These are phyloP conservation scores for Drosophila mayaguana DNA, from an alignment of 2,888 invertebrate genomes.

Conservation along the genomic window DNA sequence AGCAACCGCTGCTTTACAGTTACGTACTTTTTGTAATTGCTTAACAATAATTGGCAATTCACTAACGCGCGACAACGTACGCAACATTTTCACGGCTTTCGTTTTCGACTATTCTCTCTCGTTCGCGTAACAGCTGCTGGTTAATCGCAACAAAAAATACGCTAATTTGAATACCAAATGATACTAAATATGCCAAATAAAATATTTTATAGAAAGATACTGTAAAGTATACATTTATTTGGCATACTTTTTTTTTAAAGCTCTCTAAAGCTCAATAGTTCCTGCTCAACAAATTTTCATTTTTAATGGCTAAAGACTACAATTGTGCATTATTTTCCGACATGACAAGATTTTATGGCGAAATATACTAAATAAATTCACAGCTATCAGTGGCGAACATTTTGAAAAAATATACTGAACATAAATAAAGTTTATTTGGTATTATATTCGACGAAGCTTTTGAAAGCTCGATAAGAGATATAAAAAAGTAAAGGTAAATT, in stretches of 20 bases:
- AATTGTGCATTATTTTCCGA: too few species aligned
- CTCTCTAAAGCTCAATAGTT: neutral
- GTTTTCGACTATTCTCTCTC: slow-evolving; percentile 46
- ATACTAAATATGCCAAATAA: slow-evolving; percentile 10
- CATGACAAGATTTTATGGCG: too few species aligned
- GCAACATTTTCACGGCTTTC: slow-evolving; percentile 78
- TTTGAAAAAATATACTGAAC: neutral
- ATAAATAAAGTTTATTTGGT: neutral
- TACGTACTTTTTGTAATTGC: slow-evolving; percentile 84
- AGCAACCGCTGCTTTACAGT: slow-evolving; percentile 44
- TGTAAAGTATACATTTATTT: neutral
- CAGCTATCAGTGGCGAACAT: too few species aligned
- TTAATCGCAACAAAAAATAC: slow-evolving; percentile 18
- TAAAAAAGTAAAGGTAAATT: neutral
- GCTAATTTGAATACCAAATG: neutral
- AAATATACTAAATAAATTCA: too few species aligned
- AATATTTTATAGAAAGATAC: neutral
- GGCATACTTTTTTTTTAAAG: neutral
- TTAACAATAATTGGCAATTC: slow-evolving; percentile 81
- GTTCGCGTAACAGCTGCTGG: slow-evolving; percentile 62
- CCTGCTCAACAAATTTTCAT: too few species aligned
- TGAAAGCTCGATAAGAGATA: neutral
- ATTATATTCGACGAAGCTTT: neutral
- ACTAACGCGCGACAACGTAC: slow-evolving; percentile 76
- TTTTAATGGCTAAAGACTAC: too few species aligned